Percentiles rank a stretch among this genome's conserved stretches.
Conservation (phyloP, 2,888 invertebrate genomes). For the Nemoura dubitans region DNA sequence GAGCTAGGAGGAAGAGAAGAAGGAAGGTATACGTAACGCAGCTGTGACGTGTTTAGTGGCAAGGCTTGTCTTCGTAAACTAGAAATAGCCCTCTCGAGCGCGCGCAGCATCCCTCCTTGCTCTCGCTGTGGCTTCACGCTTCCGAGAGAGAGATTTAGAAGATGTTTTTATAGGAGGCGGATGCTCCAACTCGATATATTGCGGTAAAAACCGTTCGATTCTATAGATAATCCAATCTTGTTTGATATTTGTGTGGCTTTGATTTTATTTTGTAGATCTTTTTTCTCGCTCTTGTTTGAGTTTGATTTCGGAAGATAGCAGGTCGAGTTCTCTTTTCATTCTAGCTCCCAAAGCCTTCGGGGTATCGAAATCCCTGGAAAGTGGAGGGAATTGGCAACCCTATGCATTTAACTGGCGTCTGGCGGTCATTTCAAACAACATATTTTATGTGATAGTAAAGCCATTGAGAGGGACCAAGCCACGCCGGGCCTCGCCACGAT, state of each 20-base stretch:
- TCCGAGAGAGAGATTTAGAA: slow-evolving; percentile 17
- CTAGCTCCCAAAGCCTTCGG: background rate
- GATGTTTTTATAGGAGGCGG: slow-evolving; percentile 8
- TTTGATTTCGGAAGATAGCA: background rate
- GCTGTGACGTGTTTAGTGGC: slow-evolving; percentile 43
- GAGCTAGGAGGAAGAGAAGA: background rate
- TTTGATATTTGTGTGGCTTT: slow-evolving; percentile 13
- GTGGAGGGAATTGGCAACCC: slow-evolving; percentile 42
- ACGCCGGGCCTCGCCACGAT: slow-evolving; percentile 23
- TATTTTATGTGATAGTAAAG: slow-evolving; percentile 48
- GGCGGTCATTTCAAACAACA: slow-evolving; percentile 47
- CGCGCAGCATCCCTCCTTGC: background rate
- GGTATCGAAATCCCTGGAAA: background rate
- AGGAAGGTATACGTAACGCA: slow-evolving; percentile 7
- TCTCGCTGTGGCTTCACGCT: background rate
- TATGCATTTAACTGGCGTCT: slow-evolving; percentile 46
- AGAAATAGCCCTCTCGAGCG: slow-evolving; percentile 14
- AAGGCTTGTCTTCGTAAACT: slow-evolving; percentile 43
- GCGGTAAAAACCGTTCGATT: slow-evolving; percentile 2
- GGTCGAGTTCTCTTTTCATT: background rate
- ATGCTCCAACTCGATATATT: background rate
- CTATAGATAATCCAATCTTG: slow-evolving; percentile 30
- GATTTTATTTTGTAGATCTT: background rate
- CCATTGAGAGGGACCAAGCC: slow-evolving; percentile 44
- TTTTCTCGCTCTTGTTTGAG: background rate